phyloP scores from a whole-genome alignment of 2,113 vertebrate genomes.

The Helogale parvula region DNA sequence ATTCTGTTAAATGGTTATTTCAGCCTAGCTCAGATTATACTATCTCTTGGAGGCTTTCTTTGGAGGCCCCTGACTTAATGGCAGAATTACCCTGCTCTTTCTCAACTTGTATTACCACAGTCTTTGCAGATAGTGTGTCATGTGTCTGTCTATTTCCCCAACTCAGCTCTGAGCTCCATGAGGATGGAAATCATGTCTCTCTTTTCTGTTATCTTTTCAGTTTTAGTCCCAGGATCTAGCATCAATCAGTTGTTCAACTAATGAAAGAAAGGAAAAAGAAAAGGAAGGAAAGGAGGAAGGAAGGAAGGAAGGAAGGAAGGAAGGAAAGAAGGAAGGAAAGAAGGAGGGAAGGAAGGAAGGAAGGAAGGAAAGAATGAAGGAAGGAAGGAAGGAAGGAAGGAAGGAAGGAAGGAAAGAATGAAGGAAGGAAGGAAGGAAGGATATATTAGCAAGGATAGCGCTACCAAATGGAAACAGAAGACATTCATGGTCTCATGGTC shows the following conservation, averaged over 20 bases:
- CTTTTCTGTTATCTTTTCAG: background rate
- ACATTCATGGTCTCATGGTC: background rate
- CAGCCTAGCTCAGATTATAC: background rate
- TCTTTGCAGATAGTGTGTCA: background rate
- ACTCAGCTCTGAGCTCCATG: background rate
- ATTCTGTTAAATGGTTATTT: background rate
- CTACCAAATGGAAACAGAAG: background rate
- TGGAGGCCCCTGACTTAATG: background rate
- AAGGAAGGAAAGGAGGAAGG: too few species aligned
- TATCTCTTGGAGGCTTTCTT: background rate
- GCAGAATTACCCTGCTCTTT: background rate
- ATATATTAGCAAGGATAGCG: background rate
- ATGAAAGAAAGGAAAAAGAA: background rate
- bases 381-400: too few species aligned
- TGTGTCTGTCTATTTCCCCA: background rate
- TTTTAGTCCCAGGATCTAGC: background rate
- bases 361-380: too few species aligned
- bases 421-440: fast-evolving
- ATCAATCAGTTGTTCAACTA: background rate
- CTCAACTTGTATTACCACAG: too few species aligned
- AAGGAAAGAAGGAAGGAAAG: too few species aligned
- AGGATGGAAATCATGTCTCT: background rate
- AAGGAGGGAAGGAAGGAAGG: fast-evolving
- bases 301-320: background rate
- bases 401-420: fast-evolving